Conservation (phyloP, 2,888 invertebrate genomes). For the Hirudinaria manillensis region DNA sequence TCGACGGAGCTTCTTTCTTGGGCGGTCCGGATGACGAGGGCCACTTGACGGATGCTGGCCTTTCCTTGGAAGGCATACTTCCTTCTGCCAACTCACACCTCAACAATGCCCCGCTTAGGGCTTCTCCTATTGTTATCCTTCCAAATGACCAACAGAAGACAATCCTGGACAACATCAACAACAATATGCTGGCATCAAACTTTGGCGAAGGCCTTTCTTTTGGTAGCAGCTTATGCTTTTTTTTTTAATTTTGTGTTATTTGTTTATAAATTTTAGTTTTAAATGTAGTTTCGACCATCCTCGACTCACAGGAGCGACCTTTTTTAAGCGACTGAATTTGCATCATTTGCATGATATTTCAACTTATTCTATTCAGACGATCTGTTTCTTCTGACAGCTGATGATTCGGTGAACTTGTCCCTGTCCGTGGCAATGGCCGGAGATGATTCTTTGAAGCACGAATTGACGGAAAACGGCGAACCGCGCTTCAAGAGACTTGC, state of each 20-base stretch:
- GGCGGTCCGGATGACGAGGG: neutral
- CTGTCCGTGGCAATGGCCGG: neutral
- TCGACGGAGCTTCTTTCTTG: neutral
- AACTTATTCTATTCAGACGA: too few species aligned
- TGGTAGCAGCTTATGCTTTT: too few species aligned
- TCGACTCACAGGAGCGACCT: too few species aligned
- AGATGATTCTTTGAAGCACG: constrained; percentile 6
- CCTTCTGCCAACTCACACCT: neutral
- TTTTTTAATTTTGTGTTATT: too few species aligned
- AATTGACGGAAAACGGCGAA: neutral
- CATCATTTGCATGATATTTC: too few species aligned
- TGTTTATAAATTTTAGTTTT: too few species aligned
- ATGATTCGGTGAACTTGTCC: neutral
- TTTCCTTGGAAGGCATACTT: constrained; percentile 12
- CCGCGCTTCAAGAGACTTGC: constrained; percentile 16
- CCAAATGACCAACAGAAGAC: neutral
- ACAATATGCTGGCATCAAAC: neutral
- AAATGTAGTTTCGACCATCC: too few species aligned
- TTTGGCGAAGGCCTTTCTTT: neutral
- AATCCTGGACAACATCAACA: neutral
- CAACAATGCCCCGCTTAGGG: neutral
- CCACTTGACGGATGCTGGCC: neutral
- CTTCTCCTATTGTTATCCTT: neutral
- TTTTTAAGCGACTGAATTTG: too few species aligned
- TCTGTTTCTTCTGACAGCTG: neutral